Base-by-base conservation (phyloP, 2,797 vertebrate genomes). In the Luscinia luscinia region DNA sequence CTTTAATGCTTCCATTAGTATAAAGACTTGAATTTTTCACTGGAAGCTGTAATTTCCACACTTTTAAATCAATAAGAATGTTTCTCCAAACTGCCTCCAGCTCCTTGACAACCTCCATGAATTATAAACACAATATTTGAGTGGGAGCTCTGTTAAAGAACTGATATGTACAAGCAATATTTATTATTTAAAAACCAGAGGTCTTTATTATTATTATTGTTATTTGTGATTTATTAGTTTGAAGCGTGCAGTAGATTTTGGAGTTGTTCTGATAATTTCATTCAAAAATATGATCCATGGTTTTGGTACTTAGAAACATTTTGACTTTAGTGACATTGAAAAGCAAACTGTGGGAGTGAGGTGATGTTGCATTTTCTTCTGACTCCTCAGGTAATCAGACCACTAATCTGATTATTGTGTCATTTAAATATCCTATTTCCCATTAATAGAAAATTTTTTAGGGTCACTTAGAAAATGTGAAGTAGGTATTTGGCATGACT, bases 281-380 rank as follows among this genome's bases (percentile, higher is more conserved):
- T 77, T 22, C 20, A 77, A 41, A 90, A 80, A 19, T 73, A 54
- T 1, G 14, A 8, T 21, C n/a, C 6, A 3, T 43, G 5, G 8
- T 48, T 57, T 63, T 87, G n/a, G n/a, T 81, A 51, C 19, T 67
- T 74, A 40, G 15, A 22, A 88, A 54, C 0, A 2, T 1, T 87
- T 89, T 67, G n/a, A 38, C 27, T 66, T 54, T 30, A 54, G 18
- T 46, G 51, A 69, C 30, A 23, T 0, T 76, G 32, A 58, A 83
- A 84, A 76, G 9, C 12, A 74, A 75, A 59, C 23, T 55, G 1
- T 2, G 8, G 3, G 2, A 1, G 2, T 6, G 4, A 26, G 32
- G 8, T 18, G 20, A 3, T 38, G 5, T 36, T 52, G 8, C 3
- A 21, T 34, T 87, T 88, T 61, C 74, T 82, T 51, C 38, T 43